Conservation (phyloP, 1,140 invertebrate genomes). For the Tetramorium alpestre region DNA sequence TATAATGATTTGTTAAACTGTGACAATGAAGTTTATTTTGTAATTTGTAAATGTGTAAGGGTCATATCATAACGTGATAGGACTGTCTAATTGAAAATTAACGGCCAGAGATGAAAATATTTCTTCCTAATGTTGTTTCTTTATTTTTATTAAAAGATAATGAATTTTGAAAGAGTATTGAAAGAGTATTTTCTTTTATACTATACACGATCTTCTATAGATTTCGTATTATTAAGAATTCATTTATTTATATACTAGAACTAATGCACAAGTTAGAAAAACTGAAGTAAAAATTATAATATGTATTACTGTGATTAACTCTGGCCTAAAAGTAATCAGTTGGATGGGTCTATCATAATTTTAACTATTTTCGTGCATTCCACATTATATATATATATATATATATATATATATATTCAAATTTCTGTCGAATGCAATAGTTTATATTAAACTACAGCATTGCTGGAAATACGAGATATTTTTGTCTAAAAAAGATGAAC, state of each 20-base stretch:
- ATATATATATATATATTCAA: constrained; percentile 19
- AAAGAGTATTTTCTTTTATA: background rate
- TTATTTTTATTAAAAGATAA: background rate
- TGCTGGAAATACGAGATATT: constrained; percentile 55
- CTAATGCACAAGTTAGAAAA: background rate
- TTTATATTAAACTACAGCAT: constrained; percentile 63
- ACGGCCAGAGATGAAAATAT: constrained; percentile 16
- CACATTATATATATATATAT: constrained; percentile 55
- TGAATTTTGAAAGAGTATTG: background rate
- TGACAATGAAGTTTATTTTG: constrained; percentile 65
- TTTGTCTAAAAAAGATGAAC: constrained; percentile 60
- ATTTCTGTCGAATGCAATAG: constrained; percentile 38
- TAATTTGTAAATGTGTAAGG: constrained; percentile 53
- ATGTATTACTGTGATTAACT: constrained; percentile 21
- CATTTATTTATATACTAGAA: background rate
- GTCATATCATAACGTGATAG: constrained; percentile 23
- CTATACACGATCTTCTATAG: background rate
- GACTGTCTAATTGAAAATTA: constrained; percentile 47
- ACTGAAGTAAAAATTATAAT: constrained; percentile 27
- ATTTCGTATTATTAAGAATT: constrained; percentile 3
- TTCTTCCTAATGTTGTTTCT: constrained; percentile 7
- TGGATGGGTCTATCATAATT: constrained; percentile 44
- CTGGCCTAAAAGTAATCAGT: constrained; percentile 36
- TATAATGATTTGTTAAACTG: constrained; percentile 37
- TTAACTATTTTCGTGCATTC: constrained; percentile 68